Evolutionary conservation across 2,113 vertebrate genomes (phyloP), one percentile per base, ranked within the genome.

Genomic region (Scophthalmus maximus): DNA sequence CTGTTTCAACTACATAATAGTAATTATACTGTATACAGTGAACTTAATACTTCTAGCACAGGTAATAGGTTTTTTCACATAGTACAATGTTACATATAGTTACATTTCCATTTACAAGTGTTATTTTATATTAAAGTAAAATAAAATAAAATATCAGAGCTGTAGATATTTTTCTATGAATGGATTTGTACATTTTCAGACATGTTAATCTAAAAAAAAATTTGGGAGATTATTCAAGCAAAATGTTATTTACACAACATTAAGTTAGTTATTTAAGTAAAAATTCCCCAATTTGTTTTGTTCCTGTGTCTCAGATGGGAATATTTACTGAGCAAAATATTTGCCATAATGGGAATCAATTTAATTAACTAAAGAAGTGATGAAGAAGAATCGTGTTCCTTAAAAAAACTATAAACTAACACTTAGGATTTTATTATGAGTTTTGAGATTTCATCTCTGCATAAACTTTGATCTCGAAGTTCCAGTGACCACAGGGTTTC

Each of bases 401-500:
- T n/a, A 10, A 23, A 56, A 42, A 53, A 27, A 55, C 32, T 44
- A 27, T 3, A 51, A 18, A 68, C 27, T 66, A 78, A 78, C 10
- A 26, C 81, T 68, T 61, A 8, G 18, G 60, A 69, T 50, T 32
- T 30, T 63, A 23, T 38, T 56, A 29, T 66, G 53, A 6, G 10
- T 70, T 44, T 61, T 61, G 32, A 44, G 70, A 76, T 36, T 50
- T 30, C 23, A 34, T 53, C 25, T 36, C 26, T 58, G 25, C 83
- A 76, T 73, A 72, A 85, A 69, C 68, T 44, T 38, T 29, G 78
- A 79, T 87, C 70, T 59, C 84, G 80, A 89, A 85, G 88, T 84
- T 84, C 73, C 78, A 89, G 81, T 76, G 84, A 90, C 91, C 85
- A 79, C 86, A 81, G 88, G 74, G 88, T 87, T 92, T 86, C 88